These are phyloP conservation scores for Leptopilina boulardi DNA, from an alignment of 1,140 invertebrate species.

Conservation along the genomic window DNA sequence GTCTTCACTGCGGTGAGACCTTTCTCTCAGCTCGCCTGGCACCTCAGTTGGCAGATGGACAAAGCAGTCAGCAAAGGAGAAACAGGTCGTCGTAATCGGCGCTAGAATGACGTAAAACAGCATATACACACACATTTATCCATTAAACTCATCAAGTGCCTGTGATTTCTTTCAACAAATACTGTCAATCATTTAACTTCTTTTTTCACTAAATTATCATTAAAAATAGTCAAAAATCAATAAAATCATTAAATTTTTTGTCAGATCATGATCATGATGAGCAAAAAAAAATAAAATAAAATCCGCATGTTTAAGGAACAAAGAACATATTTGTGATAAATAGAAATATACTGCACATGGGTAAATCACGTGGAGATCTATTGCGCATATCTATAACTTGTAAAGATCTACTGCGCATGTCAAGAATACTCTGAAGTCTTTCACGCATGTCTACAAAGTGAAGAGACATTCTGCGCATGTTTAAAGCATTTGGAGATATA, in stretches of 20 bases:
- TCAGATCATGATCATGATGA: no score
- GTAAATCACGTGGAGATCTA: background rate
- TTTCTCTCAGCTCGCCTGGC: background rate
- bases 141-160: background rate
- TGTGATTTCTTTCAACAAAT: background rate
- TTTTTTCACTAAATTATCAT: background rate
- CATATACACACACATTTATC: conserved; percentile 37
- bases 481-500: background rate
- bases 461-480: background rate
- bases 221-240: no score
- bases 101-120: conserved; percentile 33
- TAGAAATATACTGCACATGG: background rate
- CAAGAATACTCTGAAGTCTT: no score
- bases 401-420: no score
- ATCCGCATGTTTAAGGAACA: no score
- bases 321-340: background rate
- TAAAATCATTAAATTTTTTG: no score
- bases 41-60: conserved; percentile 11
- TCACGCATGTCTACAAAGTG: background rate
- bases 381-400: background rate
- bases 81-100: conserved; percentile 34
- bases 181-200: background rate
- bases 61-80: conserved; percentile 21
- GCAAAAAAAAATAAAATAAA: no score
- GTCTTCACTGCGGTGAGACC: background rate